Base-by-base conservation (phyloP, 2,888 invertebrate genomes). In the Drosophila barbarae region DNA sequence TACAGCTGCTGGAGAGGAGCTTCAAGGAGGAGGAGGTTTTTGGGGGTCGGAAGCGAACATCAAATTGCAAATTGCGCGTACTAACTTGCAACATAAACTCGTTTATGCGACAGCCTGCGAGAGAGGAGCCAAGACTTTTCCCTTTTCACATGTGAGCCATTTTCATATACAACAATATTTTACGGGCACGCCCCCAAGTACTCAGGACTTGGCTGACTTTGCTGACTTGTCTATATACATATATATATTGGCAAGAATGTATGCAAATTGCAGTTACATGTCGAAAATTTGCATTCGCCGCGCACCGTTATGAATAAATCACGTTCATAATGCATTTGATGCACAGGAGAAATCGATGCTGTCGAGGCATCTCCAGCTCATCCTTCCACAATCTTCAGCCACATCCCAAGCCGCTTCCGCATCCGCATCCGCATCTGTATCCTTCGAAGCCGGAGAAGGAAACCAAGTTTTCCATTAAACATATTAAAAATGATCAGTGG, bases 281-380 rank as follows among this genome's bases (percentile, higher is more conserved):
- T 64, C 73, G 50, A 66, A 69, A 72, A 77, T 81, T 77, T 77
- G 78, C 77, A 77, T 81, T 65, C 56, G 51, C 56, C 75, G 75
- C 67, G 61, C 51, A 50, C 58, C 55, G 55, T 51, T 79, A 72
- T 83, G 83, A 82, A 83, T 80, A 81, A 77, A 77, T 81, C 75
- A 77, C 55, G 61, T 39, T 70, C 63, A 70, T 74, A 72, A 68
- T 66, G 61, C 66, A 72, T 69, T 67, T 71, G 71, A 60, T 49
- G 63, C 47, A 56, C 71, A 39, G 54, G 41, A 83, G 71, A 53
- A 73, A 71, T 79, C 76, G 77, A 77, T 80, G 82, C 57, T 54
- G 57, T 44, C 61, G 46, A 59, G 58, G 44, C 35, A 57, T 47
- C 46, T 55, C 55, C 5, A 3, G 42, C 63, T 58, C 60, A 66